phyloP scores from a whole-genome alignment of 2,113 vertebrate species.

The Notiomystis cincta region DNA sequence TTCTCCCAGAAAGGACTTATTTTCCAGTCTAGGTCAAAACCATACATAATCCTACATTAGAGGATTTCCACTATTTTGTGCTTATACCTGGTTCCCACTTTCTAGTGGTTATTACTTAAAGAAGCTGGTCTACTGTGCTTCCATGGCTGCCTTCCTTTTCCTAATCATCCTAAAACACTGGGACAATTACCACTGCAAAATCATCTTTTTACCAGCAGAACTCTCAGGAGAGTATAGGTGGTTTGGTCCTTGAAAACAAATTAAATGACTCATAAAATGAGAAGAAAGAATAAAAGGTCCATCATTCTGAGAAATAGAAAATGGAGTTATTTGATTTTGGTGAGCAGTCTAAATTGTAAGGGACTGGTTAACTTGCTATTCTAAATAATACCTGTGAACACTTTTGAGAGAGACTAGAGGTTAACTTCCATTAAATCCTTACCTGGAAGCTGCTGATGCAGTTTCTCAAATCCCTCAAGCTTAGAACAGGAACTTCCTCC shows the following conservation, averaged over 20 bases:
- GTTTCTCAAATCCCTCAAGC: neutral
- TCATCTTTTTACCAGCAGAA: neutral
- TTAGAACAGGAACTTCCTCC: neutral
- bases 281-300: neutral
- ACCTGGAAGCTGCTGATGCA: neutral
- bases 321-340: neutral
- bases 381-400: neutral
- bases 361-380: neutral
- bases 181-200: neutral
- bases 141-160: neutral
- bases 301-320: neutral
- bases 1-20: neutral
- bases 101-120: neutral
- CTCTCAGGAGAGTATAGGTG: neutral
- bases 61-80: neutral
- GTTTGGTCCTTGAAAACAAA: neutral
- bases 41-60: neutral
- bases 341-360: neutral
- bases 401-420: neutral
- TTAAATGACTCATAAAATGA: neutral
- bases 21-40: neutral
- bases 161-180: neutral
- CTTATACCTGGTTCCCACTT: neutral
- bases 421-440: neutral
- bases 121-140: neutral